These are phyloP conservation scores for Tetramorium bicarinatum DNA, from an alignment of 2,888 invertebrate genomes.

Conservation along the genomic window DNA sequence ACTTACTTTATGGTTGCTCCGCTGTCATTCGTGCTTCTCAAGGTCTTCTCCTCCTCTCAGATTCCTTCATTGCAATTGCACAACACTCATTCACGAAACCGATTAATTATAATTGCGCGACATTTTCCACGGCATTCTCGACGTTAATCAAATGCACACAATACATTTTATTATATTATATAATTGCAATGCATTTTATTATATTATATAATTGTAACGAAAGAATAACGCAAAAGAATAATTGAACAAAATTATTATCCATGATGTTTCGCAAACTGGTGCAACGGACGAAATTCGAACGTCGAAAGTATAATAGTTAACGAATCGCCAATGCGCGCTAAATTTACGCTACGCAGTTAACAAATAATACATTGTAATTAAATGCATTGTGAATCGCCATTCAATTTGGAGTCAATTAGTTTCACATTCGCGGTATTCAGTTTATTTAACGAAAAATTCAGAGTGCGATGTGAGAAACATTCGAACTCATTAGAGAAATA, in stretches of 20 bases:
- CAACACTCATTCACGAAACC: neutral
- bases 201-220: neutral
- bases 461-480: neutral
- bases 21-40: no score
- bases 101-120: neutral
- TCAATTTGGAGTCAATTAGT: neutral
- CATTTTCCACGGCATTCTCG: neutral
- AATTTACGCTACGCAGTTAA: neutral
- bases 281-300: neutral
- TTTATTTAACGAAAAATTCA: constrained; percentile 7
- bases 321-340: neutral
- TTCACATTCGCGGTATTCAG: neutral
- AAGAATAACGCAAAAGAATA: neutral
- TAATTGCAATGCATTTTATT: neutral
- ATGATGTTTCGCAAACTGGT: neutral
- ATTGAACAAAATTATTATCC: neutral
- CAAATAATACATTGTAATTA: constrained; percentile 8
- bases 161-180: neutral
- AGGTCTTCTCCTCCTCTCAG: neutral
- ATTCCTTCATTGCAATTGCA: neutral
- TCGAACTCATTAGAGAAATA: constrained; percentile 12
- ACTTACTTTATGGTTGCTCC: neutral
- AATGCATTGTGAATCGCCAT: neutral
- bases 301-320: neutral
- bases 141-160: neutral